These are phyloP conservation scores for Labroides dimidiatus DNA, from an alignment of 2,797 vertebrate genomes.

Conservation along the genomic window DNA sequence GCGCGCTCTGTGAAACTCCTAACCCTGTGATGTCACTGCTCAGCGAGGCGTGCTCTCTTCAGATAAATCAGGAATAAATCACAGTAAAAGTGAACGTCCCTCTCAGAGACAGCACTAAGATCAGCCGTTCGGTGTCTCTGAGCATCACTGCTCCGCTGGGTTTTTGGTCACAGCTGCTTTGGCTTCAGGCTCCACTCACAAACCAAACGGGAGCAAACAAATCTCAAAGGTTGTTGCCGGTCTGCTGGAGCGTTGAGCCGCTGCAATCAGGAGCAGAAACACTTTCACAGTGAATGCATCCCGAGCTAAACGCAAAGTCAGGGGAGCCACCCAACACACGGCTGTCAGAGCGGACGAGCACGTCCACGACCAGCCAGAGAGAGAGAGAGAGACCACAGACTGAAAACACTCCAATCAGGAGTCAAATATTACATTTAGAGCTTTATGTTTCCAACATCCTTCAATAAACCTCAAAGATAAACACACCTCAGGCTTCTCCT, in stretches of 20 bases:
- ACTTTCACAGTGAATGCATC: slow-evolving; percentile 45
- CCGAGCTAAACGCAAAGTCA: slow-evolving; percentile 42
- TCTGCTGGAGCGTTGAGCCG: slow-evolving; percentile 42
- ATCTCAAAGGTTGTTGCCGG: slow-evolving; percentile 22
- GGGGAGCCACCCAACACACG: slow-evolving; percentile 42
- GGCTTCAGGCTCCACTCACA: slow-evolving; percentile 19
- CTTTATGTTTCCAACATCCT: no score
- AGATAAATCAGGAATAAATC: not conserved
- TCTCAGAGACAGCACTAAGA: not conserved
- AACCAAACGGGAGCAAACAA: slow-evolving; percentile 18
- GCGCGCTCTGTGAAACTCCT: no score
- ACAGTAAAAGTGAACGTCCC: not conserved
- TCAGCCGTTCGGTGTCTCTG: not conserved
- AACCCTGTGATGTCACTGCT: no score
- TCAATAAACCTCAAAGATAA: no score
- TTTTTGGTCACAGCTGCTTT: slow-evolving; percentile 20
- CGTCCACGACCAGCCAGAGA: slow-evolving; percentile 7
- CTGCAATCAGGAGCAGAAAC: slow-evolving; percentile 43
- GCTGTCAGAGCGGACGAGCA: slow-evolving; percentile 34
- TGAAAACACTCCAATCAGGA: no score
- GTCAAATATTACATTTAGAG: no score
- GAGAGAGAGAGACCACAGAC: not conserved
- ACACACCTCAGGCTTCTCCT: slow-evolving; percentile 20
- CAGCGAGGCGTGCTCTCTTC: not conserved
- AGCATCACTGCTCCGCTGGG: not conserved